Evolutionary conservation across 2,888 invertebrate species (phyloP).

Genomic region (Eupithecia exiguata): DNA sequence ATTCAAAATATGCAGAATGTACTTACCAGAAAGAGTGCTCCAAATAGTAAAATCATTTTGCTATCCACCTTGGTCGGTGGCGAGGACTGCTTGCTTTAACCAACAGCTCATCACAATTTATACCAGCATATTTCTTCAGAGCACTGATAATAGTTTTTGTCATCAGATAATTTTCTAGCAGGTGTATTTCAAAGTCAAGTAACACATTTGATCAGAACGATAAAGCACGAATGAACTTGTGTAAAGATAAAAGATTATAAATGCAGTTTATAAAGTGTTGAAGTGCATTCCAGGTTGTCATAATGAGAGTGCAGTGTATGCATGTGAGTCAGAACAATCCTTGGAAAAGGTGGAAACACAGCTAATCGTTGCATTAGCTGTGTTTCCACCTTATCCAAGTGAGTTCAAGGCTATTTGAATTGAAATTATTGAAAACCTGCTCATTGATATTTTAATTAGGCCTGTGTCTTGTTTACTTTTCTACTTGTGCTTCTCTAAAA

Average conservation of each 20-base stretch:
- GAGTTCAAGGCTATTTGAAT: not conserved
- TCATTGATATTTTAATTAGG: too few relatives aligned
- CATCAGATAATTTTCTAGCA: constrained; percentile 37
- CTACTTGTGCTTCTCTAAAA: not conserved
- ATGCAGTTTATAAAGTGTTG: constrained; percentile 14
- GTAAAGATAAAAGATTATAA: constrained; percentile 33
- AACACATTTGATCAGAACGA: constrained; percentile 37
- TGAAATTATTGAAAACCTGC: not conserved
- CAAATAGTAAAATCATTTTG: constrained; percentile 56
- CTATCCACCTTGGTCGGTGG: constrained; percentile 61
- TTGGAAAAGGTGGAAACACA: constrained; percentile 1
- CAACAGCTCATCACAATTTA: constrained; percentile 55
- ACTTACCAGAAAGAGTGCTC: constrained; percentile 65
- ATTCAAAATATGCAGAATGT: not conserved
- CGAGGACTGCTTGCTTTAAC: constrained; percentile 50
- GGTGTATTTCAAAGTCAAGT: constrained; percentile 34
- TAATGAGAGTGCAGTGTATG: constrained; percentile 27
- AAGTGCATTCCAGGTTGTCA: constrained; percentile 22
- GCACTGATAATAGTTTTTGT: constrained; percentile 46
- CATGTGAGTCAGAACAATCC: constrained; percentile 28
- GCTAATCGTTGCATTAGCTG: too few relatives aligned
- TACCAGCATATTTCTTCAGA: constrained; percentile 66
- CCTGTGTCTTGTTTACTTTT: not conserved
- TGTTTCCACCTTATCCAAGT: too few relatives aligned
- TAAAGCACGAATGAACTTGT: constrained; percentile 41